Base-by-base conservation (phyloP, 2,113 vertebrate genomes). In the Daphoenositta chrysoptera region DNA sequence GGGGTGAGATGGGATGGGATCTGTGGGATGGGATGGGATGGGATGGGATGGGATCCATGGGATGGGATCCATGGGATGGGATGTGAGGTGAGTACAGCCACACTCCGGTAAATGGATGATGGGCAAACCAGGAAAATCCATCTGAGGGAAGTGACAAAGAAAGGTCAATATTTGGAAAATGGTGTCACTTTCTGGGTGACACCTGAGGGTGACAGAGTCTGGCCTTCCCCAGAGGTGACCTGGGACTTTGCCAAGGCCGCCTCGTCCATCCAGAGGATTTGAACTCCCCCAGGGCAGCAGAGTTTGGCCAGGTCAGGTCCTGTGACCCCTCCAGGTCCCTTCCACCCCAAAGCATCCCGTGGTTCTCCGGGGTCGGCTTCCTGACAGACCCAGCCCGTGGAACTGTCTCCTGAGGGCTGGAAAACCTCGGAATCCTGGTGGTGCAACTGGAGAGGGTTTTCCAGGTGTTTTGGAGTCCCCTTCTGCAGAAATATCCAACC, bases 201-300 rank as follows among this genome's bases (percentile, higher is more conserved):
- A 17, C 3, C 6, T 0, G 4, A 22, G 78, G 28, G 7, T 45
- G 58, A 10, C n/a, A 10, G 12, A 15, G 15, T 7, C 63, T 9
- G 20, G 30, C 47, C 37, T 31, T 6, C 31, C 10, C 42, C 51
- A 17, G 0, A 3, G 47, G 40, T 26, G 19, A 12, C 14, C 31
- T 11, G 58, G 37, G 22, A 7, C 13, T 11, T 84, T 70, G 28
- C 83, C 39, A 63, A 21, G 60, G 48, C 48, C 24, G 17, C 19
- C 42, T 47, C 16, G 2, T n/a, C n/a, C n/a, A n/a, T n/a, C n/a
- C n/a, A n/a, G 9, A 57, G 31, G 8, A 17, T 33, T 37, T 12
- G 53, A 33, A 13, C 53, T 56, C 30, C 53, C 30, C 30, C 30
- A 54, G 53, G 56, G 44, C 40, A 48, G 45, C 40, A 44, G 78